Base-by-base conservation (phyloP, 1,140 invertebrate species). In the Leptinotarsa lineolata region DNA sequence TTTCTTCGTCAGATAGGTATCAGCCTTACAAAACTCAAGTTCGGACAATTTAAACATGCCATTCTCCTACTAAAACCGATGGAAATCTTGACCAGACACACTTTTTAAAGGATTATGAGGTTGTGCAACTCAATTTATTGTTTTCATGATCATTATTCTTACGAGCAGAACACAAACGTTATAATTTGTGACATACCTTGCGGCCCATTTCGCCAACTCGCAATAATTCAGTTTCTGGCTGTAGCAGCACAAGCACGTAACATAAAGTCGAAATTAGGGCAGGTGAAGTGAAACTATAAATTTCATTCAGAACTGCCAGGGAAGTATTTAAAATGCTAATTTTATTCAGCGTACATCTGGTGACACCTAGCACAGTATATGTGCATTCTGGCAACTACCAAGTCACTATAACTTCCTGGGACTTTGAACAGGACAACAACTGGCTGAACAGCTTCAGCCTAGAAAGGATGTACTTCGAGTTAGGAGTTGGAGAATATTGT, bases 301-400 rank as follows among this genome's bases (percentile, higher is more conserved):
- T 54, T 54, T 18, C 48, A 54, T 54, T 54, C 15, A 54, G 4
- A 54, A 16, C 48, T 54, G 48, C 48, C 48, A 54, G 48, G 30
- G 48, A 54, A 54, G 48, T 54, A 54, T 54, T 54, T 54, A 54
- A 54, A 54, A 54, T 54, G 48, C 15, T 54, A 54, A 54, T 54
- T 54, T 54, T 13, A 54, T 54, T 54, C 48, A 18, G 48, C 48
- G 16, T 54, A 54, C 48, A 54, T n/a, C 48, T 54, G 48, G 16
- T 18, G 48, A 54, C 48, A 54, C 48, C 48, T 54, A 54, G 16
- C 15, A 54, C 48, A 54, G 48, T 16, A 54, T 54, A 54, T 54
- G 48, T 54, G 48, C 48, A 54, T n/a, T 54, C 48, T 54, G 48
- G 12, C 15, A 54, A 54, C 48, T 54, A 54, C 16, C n/a, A 18